Base-by-base conservation (phyloP, 2,797 vertebrate genomes). In the Lacerta agilis region DNA sequence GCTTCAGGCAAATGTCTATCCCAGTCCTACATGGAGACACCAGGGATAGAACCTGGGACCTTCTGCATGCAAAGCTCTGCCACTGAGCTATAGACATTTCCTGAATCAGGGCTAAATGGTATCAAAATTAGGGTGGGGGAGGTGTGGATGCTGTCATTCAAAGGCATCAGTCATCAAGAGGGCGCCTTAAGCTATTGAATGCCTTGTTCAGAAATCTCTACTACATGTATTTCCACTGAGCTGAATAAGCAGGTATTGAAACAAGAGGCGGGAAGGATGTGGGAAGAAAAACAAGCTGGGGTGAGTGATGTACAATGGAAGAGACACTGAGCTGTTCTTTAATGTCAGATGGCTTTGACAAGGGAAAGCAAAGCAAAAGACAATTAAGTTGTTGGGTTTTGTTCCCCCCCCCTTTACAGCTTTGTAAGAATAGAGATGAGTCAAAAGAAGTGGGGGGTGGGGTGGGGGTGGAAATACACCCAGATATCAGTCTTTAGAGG, bases 401-500 rank as follows among this genome's bases (percentile, higher is more conserved):
- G 61, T 64, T 23, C 23, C 4, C 13, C 49, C 49, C 49, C 49
- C 49, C 49, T 15, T n/a, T 45, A 86, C 85, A 29, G 27, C 75
- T 73, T 87, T 41, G 79, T 2, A 10, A 86, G 17, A 0, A n/a
- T 78, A 80, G 36, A 27, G 87, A 29, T 55, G 23, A 67, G 66
- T 36, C 67, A 75, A 90, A 92, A n/a, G 3, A 66, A 71, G 33
- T n/a, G n/a, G n/a, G n/a, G n/a, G n/a, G 58, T 61, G 58, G 58
- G 6, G 3, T 85, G 18, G 3, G 41, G 4, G 9, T 8, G 41
- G 1, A 23, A 55, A 11, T 27, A 38, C 18, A n/a, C 25, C 20
- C 20, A 36, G 55, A 49, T n/a, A n/a, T 27, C 55, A 13, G 36
- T 1, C 33, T n/a, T 43, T 69, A 0, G 13, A 27, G 2, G 33